Base-by-base conservation (phyloP, 2,113 vertebrate genomes). In the Prunella fulvescens region DNA sequence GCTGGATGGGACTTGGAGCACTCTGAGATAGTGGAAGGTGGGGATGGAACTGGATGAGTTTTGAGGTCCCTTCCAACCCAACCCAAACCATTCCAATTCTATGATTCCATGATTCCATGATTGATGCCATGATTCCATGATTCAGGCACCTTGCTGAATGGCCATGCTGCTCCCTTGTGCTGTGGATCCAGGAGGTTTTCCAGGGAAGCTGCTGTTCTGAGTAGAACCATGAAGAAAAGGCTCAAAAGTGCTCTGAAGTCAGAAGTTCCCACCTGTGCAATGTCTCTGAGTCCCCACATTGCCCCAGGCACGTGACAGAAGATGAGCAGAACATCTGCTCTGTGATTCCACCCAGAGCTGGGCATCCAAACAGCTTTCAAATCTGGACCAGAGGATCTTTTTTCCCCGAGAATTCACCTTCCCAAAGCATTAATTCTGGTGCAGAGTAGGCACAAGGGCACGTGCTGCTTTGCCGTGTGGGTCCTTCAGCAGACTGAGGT, bases 1-100 rank as follows among this genome's bases (percentile, higher is more conserved):
- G 53, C 0, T 86, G 69, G 57, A 45, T 1, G 0, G 22, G 14
- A 28, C 22, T 64, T 8, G 44, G 72, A 67, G 7, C 72, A 67
- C 0, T 17, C 72, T 60, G 83, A 45, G 37, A 44, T 0, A 10
- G 9, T 37, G 62, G 35, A 2, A 76, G 19, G 8, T 20, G 42
- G 10, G 26, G 26, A 51, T 45, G 69, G 48, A 2, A 64, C 2
- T 7, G 18, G 23, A 3, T 50, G 35, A 5, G 3, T 14, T 76
- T 25, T 31, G 22, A 50, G 44, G 29, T 25, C 19, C 13, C 7
- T 66, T 23, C 50, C n/a, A 9, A 14, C 18, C 28, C 53, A 9
- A 14, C 23, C n/a, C 60, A n/a, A 84, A 4, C 19, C n/a, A 23
- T 29, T 40, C 20, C 33, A 44, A 26, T 28, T 33, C 69, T 28